Percentiles rank a stretch among this genome's conserved stretches.
Evolutionary conservation across 30 jellyfish, hydroid and myxozoan genomes (phyloP).

Genomic region (Thelohanellus kitauei): DNA sequence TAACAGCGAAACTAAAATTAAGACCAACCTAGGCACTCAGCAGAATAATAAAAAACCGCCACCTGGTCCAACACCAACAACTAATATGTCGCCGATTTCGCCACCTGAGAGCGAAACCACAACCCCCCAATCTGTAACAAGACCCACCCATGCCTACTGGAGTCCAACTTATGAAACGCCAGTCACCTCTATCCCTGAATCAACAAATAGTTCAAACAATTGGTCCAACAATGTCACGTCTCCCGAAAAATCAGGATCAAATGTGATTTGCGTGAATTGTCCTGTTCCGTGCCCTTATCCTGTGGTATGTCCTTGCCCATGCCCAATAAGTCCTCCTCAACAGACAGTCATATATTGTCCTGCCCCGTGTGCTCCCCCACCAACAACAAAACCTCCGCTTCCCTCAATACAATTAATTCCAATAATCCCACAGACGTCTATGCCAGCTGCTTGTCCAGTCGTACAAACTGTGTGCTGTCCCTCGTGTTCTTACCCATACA

Average conservation of each 20-base stretch:
- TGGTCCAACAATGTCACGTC: too few relatives aligned
- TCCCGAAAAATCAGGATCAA: background rate
- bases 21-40: slow-evolving; percentile 19
- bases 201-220: background rate
- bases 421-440: slow-evolving; percentile 17
- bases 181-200: background rate
- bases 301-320: slow-evolving; percentile 57
- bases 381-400: slow-evolving; percentile 7
- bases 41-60: slow-evolving; percentile 34
- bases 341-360: slow-evolving; percentile 2
- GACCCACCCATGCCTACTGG: slow-evolving; percentile 1
- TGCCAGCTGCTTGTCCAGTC: slow-evolving; percentile 16
- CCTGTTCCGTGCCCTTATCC: slow-evolving; percentile 20
- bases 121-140: slow-evolving; percentile 15
- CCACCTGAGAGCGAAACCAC: slow-evolving; percentile 4
- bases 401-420: slow-evolving; percentile 1
- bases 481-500: slow-evolving; percentile 33
- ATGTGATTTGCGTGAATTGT: slow-evolving; percentile 4
- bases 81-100: slow-evolving; percentile 7
- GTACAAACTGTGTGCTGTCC: slow-evolving; percentile 44
- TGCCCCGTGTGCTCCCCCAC: slow-evolving; percentile 10
- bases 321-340: slow-evolving; percentile 32
- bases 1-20: slow-evolving; percentile 41
- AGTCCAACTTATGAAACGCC: slow-evolving; percentile 10
- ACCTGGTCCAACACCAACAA: slow-evolving; percentile 19